These are phyloP conservation scores for Antheraea assamensis DNA, from an alignment of 2,888 invertebrate species.

Conservation along the genomic window DNA sequence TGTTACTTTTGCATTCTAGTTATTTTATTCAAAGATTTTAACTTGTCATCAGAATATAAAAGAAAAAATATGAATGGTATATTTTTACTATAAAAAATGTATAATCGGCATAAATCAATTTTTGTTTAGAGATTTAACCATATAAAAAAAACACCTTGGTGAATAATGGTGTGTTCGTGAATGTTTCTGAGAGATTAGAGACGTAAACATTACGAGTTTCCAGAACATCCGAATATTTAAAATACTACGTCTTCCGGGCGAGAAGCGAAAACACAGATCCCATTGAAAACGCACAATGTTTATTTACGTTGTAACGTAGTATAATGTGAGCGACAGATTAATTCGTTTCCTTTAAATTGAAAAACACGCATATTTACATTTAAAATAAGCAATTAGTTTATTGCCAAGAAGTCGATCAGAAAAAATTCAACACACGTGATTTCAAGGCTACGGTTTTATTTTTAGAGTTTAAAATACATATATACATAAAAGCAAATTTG, in stretches of 20 bases:
- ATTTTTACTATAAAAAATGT: too few relatives aligned
- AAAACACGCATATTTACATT: not conserved
- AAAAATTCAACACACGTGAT: not conserved
- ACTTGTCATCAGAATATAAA: too few relatives aligned
- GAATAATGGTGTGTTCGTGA: not conserved
- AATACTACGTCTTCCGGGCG: slow-evolving; percentile 3
- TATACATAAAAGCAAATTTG: not conserved
- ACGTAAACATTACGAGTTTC: slow-evolving; percentile 1
- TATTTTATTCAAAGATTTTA: too few relatives aligned
- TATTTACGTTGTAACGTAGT: not conserved
- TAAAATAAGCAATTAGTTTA: slow-evolving; percentile 1
- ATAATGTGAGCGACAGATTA: not conserved
- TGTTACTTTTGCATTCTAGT: too few relatives aligned
- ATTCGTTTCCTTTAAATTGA: not conserved
- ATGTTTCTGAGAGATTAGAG: not conserved
- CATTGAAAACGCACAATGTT: not conserved
- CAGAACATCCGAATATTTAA: slow-evolving; percentile 6
- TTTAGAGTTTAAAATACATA: not conserved
- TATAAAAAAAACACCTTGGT: not conserved
- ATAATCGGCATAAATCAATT: too few relatives aligned
- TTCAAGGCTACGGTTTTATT: not conserved
- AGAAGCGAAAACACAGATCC: not conserved
- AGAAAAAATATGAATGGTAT: too few relatives aligned
- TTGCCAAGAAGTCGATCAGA: slow-evolving; percentile 3
- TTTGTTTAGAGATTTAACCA: too few relatives aligned